Conservation (phyloP, 2,888 invertebrate species). For the Lycia hirtaria region DNA sequence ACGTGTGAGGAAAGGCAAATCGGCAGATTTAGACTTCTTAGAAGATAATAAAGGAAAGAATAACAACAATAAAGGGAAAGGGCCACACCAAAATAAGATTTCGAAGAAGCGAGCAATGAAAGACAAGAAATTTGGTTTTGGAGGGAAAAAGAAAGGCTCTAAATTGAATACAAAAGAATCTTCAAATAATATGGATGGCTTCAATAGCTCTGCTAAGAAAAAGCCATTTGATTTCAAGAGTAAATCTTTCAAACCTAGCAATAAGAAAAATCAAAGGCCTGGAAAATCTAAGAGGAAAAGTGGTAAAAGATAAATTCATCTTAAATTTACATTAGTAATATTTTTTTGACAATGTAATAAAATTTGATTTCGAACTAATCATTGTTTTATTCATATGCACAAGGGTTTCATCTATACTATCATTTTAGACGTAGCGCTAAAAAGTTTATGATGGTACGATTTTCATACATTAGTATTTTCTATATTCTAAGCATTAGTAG, state of each 20-base stretch:
- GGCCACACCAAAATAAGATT: constrained; percentile 67
- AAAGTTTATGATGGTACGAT: no score
- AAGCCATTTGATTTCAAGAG: constrained; percentile 71
- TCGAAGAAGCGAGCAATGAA: constrained; percentile 87
- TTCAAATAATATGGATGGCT: constrained; percentile 87
- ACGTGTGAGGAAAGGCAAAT: constrained; percentile 94
- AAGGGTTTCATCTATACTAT: no score
- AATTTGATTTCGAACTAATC: not conserved
- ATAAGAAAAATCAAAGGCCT: constrained; percentile 78
- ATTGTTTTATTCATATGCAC: constrained; percentile 3
- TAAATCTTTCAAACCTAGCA: constrained; percentile 71
- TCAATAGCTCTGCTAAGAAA: constrained; percentile 73
- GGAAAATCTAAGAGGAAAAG: constrained; percentile 84
- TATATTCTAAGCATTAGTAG: no score
- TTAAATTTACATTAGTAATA: constrained; percentile 14
- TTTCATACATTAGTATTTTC: no score
- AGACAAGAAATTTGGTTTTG: constrained; percentile 96
- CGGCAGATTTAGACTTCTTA: constrained; percentile 92
- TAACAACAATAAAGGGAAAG: constrained; percentile 54
- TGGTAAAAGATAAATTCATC: constrained; percentile 58
- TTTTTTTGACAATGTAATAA: constrained; percentile 25
- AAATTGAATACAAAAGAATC: constrained; percentile 95
- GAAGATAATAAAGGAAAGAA: constrained; percentile 85
- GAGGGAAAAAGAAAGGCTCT: constrained; percentile 96
- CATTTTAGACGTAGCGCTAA: no score